Evolutionary conservation across 2,113 vertebrate genomes (phyloP), one percentile per base, ranked within the genome.

Genomic region (Cinclus mexicanus): DNA sequence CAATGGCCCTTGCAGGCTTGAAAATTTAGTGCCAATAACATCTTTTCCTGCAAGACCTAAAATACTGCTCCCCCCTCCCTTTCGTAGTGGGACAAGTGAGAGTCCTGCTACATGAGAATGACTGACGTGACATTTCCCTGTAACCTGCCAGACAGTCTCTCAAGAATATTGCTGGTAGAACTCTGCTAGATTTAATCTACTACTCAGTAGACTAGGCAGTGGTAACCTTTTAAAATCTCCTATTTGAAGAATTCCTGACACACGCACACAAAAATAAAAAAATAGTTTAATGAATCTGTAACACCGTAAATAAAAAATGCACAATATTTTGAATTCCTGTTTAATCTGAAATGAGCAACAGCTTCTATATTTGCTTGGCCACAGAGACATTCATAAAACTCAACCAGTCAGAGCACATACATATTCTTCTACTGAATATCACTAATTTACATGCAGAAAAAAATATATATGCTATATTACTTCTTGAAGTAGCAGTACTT

Each of bases 81-180:
- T 71, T n/a, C 0, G 0, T 22, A 80, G 17, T 2, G 8, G n/a
- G n/a, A 17, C 10, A 8, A 6, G 22, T 17, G 25, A 23, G 5
- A 63, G 10, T 49, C 63, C 39, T 64, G 53, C 68, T 44, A 55
- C 57, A 21, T 7, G 10, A 71, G 28, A 70, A 61, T 1, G 3
- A 79, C 14, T 37, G 24, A 63, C 47, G n/a, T 11, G 10, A 2
- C 29, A 72, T 80, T 59, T 80, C 35, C 59, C 50, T 12, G 16
- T 47, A 78, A 57, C 14, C 2, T 9, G 14, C 8, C 50, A 77
- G 68, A 7, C 21, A 81, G 14, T 19, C 29, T 81, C 41, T 56
- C 84, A 69, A 35, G 28, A 65, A 3, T 23, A 31, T 2, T 70
- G 4, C 11, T 47, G 63, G 7, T 15, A 68, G 41, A 82, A 52